Percentiles rank a stretch among this genome's conserved stretches.
Evolutionary conservation across 2,888 invertebrate genomes (phyloP).

Genomic region (Pinctada fucata): DNA sequence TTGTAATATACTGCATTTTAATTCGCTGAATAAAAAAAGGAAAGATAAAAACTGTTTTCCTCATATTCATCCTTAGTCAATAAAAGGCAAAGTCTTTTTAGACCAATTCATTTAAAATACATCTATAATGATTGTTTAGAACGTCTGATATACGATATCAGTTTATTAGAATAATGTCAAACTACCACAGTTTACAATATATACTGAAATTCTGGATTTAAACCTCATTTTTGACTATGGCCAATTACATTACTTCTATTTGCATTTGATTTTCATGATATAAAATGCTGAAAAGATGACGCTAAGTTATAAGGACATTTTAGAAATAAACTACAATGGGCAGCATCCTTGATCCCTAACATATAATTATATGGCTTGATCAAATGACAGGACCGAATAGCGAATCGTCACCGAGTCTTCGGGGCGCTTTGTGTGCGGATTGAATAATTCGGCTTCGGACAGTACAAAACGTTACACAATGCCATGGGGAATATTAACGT

Average conservation of each 20-base stretch:
- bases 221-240: too few species aligned
- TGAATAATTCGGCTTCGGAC: conserved; percentile 34
- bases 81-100: too few species aligned
- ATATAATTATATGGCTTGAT: conserved; percentile 24
- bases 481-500: conserved; percentile 27
- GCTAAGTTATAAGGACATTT: conserved; percentile 16
- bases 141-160: too few species aligned
- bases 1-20: too few species aligned
- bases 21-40: too few species aligned
- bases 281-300: conserved; percentile 14
- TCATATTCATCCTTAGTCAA: too few species aligned
- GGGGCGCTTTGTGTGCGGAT: conserved; percentile 24
- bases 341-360: conserved; percentile 19
- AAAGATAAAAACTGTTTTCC: too few species aligned
- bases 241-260: not conserved
- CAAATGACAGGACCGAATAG: conserved; percentile 20
- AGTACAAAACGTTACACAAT: conserved; percentile 33
- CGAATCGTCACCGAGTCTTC: conserved; percentile 16
- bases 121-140: too few species aligned
- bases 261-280: conserved; percentile 17
- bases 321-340: conserved; percentile 18
- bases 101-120: too few species aligned
- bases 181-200: too few species aligned
- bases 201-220: too few species aligned
- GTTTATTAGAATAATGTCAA: too few species aligned